Percentiles rank a stretch among this genome's conserved stretches.
phyloP scores from a whole-genome alignment of 2,797 vertebrate genomes.

The Eulemur coronatus region DNA sequence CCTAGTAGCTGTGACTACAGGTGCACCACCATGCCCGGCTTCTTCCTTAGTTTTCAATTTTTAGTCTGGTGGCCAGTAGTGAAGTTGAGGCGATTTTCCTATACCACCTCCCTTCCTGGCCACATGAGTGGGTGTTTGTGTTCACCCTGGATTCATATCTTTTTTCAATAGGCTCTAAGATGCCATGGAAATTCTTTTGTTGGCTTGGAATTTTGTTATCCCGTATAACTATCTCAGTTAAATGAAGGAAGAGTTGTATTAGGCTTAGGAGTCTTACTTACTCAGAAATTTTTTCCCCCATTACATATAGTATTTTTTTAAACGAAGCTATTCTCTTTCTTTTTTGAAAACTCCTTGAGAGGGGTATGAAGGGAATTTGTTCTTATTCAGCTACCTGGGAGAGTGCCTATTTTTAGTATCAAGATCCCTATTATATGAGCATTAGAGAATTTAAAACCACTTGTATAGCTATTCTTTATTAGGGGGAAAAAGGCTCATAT shows the following conservation, averaged over 20 bases:
- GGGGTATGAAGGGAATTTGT: neutral
- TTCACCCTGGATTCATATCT: neutral
- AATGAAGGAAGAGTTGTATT: neutral
- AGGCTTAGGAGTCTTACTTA: neutral
- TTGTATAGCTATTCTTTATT: neutral
- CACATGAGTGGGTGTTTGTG: neutral
- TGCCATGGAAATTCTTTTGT: neutral
- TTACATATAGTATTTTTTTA: neutral
- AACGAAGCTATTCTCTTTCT: neutral
- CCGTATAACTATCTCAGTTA: neutral
- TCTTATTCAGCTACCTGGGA: neutral
- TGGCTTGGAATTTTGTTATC: neutral
- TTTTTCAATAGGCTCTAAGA: neutral
- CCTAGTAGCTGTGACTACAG: neutral
- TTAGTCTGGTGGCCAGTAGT: neutral
- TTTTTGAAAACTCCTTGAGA: conserved; percentile 25
- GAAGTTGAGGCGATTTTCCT: neutral
- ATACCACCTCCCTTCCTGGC: neutral
- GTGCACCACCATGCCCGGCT: neutral
- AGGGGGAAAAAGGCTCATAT: neutral
- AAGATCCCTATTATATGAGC: neutral
- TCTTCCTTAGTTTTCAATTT: neutral
- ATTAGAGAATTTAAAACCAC: neutral
- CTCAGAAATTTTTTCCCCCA: neutral
- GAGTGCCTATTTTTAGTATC: neutral